Conservation (phyloP, 1,140 invertebrate species). For the Pseudomyrmex gracilis region DNA sequence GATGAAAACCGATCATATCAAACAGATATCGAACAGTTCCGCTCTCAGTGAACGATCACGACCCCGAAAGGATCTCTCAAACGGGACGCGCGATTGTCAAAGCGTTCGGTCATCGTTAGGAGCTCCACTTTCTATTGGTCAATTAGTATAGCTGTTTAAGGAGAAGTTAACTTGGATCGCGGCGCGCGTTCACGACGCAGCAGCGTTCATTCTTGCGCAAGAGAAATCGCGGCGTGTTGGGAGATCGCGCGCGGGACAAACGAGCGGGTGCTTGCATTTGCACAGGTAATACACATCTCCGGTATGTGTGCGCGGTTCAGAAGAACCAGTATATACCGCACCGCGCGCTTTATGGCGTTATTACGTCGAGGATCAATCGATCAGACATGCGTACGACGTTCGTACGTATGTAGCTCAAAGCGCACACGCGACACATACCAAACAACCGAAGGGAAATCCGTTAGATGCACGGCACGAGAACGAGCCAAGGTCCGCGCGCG, state of each 20-base stretch:
- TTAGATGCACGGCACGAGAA: constrained; percentile 48
- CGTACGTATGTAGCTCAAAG: background rate
- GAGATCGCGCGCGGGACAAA: constrained; percentile 40
- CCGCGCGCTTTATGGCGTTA: constrained; percentile 35
- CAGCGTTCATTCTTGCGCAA: constrained; percentile 69
- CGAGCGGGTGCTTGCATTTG: constrained; percentile 47
- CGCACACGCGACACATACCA: constrained; percentile 6
- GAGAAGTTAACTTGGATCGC: constrained; percentile 58
- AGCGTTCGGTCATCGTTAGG: constrained; percentile 65
- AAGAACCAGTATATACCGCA: constrained; percentile 39
- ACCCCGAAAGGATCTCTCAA: constrained; percentile 63
- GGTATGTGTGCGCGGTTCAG: constrained; percentile 9
- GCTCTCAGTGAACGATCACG: constrained; percentile 37
- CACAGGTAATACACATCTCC: constrained; percentile 39
- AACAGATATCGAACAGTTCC: constrained; percentile 18
- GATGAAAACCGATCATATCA: constrained; percentile 7
- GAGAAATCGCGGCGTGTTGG: constrained; percentile 67
- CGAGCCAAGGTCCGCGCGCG: constrained; percentile 57
- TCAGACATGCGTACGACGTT: background rate
- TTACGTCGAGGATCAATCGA: constrained; percentile 60
- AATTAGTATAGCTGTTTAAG: constrained; percentile 79
- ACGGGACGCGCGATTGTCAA: constrained; percentile 73
- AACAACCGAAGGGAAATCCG: constrained; percentile 45
- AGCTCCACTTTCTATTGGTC: constrained; percentile 77
- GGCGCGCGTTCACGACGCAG: constrained; percentile 18